Evolutionary conservation across 2,888 invertebrate species (phyloP).

Genomic region (Xestia ashworthii): DNA sequence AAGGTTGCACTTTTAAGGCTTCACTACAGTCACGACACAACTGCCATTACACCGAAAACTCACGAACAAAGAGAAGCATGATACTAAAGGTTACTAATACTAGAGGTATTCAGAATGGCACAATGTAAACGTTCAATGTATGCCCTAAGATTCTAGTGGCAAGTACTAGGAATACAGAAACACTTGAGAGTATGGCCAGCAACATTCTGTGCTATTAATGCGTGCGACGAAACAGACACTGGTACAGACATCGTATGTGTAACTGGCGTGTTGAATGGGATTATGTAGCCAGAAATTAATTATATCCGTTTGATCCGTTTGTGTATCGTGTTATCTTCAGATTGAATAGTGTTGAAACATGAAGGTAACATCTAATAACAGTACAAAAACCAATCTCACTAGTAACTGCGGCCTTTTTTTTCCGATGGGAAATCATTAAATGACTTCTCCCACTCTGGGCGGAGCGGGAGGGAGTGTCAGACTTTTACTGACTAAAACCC

Average conservation of each 20-base stretch:
- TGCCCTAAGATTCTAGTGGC: not conserved
- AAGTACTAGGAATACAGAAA: constrained; percentile 13
- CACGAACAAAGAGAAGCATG: constrained; percentile 29
- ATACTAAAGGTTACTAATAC: constrained; percentile 18
- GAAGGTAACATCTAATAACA: not conserved
- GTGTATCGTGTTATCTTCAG: not conserved
- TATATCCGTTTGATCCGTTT: constrained; percentile 9
- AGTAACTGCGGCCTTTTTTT: not conserved
- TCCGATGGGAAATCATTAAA: too few relatives aligned
- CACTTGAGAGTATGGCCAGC: not conserved
- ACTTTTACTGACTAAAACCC: too few relatives aligned
- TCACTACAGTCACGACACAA: constrained; percentile 29
- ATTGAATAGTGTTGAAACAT: constrained; percentile 14
- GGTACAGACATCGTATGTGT: not conserved
- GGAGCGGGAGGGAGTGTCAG: too few relatives aligned
- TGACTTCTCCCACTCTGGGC: too few relatives aligned
- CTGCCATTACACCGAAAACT: not conserved
- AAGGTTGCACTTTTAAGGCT: constrained; percentile 25
- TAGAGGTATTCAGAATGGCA: constrained; percentile 9
- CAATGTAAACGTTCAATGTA: constrained; percentile 23
- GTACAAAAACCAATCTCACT: not conserved
- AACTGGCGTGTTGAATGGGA: constrained; percentile 13
- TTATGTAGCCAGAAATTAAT: constrained; percentile 8
- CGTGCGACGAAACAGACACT: not conserved
- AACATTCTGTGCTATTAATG: not conserved